Evolutionary conservation across 2,888 invertebrate species (phyloP), one percentile per base, ranked within the genome.

Genomic region (Agrilus biguttatus): DNA sequence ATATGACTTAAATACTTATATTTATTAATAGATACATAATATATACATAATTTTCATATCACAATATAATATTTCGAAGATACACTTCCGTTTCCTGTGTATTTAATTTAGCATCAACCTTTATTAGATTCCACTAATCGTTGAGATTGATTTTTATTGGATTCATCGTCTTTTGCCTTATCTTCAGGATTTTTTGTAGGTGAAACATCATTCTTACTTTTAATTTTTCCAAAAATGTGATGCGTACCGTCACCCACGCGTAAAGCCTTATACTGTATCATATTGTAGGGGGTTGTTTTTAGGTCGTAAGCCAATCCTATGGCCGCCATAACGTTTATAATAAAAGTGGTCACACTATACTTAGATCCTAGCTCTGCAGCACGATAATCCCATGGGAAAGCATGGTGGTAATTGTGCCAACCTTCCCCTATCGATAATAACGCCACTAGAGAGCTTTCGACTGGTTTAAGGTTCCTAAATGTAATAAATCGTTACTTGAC

Each of bases 371-470:
- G 69, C 51, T 76, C 75, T 2, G 73, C 70, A 0, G 74, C 74
- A 51, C 73, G 71, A 59, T 74, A 75, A 56, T 76, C 76, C 63
- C 75, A 79, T 2, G 84, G 83, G 56, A 83, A 84, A 0, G 76
- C 75, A 59, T 84, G 84, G 56, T 84, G 83, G 60, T 82, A 84
- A 61, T 83, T 83, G 62, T 84, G 83, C 77, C 80, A 84, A 3
- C 83, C 83, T 58, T 80, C 78, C 1, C 78, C 77, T 0, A 72
- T 58, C 0, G 78, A 74, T 41, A 75, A 66, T 0, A 75, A 66
- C 0, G 77, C 69, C 0, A 81, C 80, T 40, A 74, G 67, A n/a
- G 68, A 62, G 51, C 77, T 79, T 56, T 82, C 80, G 1, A 73
- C 70, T 2, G 82, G 78, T 47, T 73, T 67, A 54, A 82, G 70